These are phyloP conservation scores for Autographa pulchrina DNA, from an alignment of 2,888 invertebrate genomes.

Conservation along the genomic window DNA sequence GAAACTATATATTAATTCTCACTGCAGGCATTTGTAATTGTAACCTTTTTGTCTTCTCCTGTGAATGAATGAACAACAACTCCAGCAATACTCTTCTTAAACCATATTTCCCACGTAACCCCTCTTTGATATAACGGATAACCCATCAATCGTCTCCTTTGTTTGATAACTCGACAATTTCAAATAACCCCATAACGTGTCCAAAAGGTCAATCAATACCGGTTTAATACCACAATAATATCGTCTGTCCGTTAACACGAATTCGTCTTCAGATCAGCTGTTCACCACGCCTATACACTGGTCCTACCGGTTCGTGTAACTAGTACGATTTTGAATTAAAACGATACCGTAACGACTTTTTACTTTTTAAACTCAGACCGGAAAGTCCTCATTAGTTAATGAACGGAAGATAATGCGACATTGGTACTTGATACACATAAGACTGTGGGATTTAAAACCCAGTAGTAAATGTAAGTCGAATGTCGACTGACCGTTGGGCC, in stretches of 20 bases:
- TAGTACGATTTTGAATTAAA: conserved; percentile 42
- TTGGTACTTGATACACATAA: background rate
- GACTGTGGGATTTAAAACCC: too few species aligned
- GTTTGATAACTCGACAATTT: conserved; percentile 48
- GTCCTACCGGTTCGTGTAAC: conserved; percentile 43
- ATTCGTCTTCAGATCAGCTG: conserved; percentile 73
- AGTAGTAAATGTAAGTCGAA: too few species aligned
- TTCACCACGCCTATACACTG: conserved; percentile 59
- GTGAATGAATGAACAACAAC: too few species aligned
- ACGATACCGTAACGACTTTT: conserved; percentile 53
- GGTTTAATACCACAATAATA: conserved; percentile 55
- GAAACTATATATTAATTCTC: too few species aligned
- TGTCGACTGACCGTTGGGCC: too few species aligned
- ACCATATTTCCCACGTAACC: background rate
- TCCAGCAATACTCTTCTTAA: too few species aligned
- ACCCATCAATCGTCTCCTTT: conserved; percentile 21
- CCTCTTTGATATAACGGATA: background rate
- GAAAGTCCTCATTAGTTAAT: background rate
- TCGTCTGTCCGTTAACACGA: conserved; percentile 70
- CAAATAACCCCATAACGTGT: conserved; percentile 56
- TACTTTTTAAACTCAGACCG: conserved; percentile 2
- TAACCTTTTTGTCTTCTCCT: too few species aligned
- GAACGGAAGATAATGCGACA: background rate
- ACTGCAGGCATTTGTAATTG: too few species aligned
- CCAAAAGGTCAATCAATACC: conserved; percentile 65